Conservation (phyloP, 2,113 vertebrate species). For the Montifringilla adamsi region DNA sequence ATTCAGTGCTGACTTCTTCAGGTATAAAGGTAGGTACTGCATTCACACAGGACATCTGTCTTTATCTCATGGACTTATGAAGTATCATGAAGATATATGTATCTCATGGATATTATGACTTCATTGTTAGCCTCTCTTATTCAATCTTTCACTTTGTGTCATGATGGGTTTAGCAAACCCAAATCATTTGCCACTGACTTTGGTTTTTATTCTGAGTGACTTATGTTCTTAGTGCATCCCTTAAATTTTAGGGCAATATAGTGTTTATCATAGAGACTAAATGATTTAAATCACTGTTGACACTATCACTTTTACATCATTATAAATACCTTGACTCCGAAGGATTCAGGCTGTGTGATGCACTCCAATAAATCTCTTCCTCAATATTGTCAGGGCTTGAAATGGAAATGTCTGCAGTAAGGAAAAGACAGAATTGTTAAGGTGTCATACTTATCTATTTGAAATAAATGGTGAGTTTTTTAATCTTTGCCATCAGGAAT, state of each 20-base stretch:
- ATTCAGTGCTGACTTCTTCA: not conserved
- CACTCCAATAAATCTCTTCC: conserved; percentile 43
- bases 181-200: not conserved
- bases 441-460: conserved; percentile 23
- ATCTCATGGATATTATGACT: not conserved
- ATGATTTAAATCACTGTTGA: conserved; percentile 41
- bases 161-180: not conserved
- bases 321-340: conserved; percentile 29
- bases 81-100: not conserved
- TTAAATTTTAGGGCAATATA: conserved; percentile 17
- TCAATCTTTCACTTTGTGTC: not conserved
- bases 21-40: not conserved
- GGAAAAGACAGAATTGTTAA: conserved; percentile 40
- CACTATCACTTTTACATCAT: conserved; percentile 12
- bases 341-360: not conserved
- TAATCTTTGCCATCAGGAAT: conserved; percentile 44
- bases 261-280: conserved; percentile 18
- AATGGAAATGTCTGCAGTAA: conserved; percentile 47
- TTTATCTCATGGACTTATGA: not conserved
- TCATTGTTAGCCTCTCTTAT: not conserved
- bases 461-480: conserved; percentile 44
- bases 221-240: not conserved
- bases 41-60: not conserved
- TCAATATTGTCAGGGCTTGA: conserved; percentile 23
- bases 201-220: not conserved